Evolutionary conservation across 2,113 vertebrate genomes (phyloP), one percentile per base, ranked within the genome.

Genomic region (Heloderma charlesbogerti): DNA sequence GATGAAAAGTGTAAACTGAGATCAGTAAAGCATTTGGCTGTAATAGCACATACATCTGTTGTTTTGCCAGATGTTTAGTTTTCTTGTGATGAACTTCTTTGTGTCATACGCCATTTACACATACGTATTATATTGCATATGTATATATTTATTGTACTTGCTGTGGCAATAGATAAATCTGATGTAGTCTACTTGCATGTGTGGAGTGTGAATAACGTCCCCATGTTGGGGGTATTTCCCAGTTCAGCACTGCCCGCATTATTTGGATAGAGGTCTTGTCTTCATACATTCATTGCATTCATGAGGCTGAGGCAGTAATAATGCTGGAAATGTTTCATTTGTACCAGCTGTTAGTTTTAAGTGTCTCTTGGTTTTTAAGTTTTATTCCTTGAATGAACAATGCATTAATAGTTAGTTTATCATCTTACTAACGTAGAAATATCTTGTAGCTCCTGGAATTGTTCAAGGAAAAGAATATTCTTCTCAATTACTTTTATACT

Each of bases 371-470:
- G 31, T 10, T 45, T 51, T 80, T 51, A 45, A n/a, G 43, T 40
- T 16, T 16, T 43, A 9, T 60, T 63, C 31, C 22, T 48, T 51
- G 90, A 89, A 95, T 4, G 93, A 60, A 66, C 79, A 93, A 90
- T 86, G 88, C 81, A 91, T 84, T 67, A 91, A 0, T 77, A 92
- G 93, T 91, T 90, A 84, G 94, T 18, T 91, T 0, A 0, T 92
- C 93, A 92, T 94, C 89, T 91, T 89, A 86, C 90, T 93, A 92
- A 90, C 93, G 92, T 91, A 92, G 78, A 90, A 92, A 63, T 81
- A 10, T 84, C 78, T 60, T 91, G n/a, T 3, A 66, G 66, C 88
- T 90, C 84, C 69, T 84, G 85, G 22, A 27, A 43, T 18, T 60
- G 37, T 25, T 18, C 37, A 71, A 22, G 0, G 27, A 54, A 34